Evolutionary conservation across 2,888 invertebrate species (phyloP), one percentile per base, ranked within the genome.

Genomic region (Metacarcinus magister): DNA sequence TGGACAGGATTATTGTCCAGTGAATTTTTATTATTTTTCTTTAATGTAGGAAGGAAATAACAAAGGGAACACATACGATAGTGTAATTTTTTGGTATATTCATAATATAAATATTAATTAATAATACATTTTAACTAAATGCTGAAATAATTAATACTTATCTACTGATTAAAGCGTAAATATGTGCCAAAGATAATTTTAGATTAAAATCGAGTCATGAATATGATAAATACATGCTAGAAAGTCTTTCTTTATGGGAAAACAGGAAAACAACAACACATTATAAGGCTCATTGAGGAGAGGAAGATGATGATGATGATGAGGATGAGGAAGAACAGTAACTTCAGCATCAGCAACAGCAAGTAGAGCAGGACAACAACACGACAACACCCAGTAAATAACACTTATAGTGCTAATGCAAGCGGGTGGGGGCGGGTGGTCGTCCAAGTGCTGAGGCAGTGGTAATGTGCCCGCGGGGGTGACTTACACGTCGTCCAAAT

Each of bases 381-480:
- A 87, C 87, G 87, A 87, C 87, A 87, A 87, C 87, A 87, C 2
- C 87, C 87, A 32, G 39, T 39, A 87, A 87, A 87, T 39, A 87
- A 87, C 87, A 87, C 32, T 87, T 87, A 87, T 87, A 39, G 39
- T 39, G 87, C 39, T 87, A 87, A 87, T 87, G 87, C 87, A 87
- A n/a, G 32, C 23, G 87, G 87, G 0, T 32, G 13, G 39, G 87
- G 87, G 87, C 7, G 28, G 32, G 87, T 16, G 87, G 87, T 10
- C 16, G 87, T 32, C 32, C 87, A 87, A 87, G 87, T 87, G 87
- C 13, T 39, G 39, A 87, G 39, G 87, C 87, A 32, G 87, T 87
- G 87, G 87, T 87, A 87, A 87, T 87, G 87, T 87, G 87, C 87
- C 87, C 87, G 87, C 87, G 28, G 87, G 87, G 87, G 87, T 87